Base-by-base conservation (phyloP, 2,113 vertebrate species). In the Micromys minutus region DNA sequence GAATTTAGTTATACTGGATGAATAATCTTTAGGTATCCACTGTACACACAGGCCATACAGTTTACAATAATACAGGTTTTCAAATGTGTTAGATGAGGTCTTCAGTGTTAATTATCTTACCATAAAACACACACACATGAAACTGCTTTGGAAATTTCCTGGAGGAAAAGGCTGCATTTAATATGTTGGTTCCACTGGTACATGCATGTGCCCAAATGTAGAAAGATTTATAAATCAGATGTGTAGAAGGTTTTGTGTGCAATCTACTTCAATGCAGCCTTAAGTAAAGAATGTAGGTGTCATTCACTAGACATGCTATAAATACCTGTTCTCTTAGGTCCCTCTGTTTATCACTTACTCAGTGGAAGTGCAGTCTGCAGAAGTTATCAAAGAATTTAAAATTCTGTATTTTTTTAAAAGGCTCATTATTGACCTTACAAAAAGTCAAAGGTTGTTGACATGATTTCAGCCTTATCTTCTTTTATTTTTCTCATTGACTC, bases 321-420 rank as follows among this genome's bases (percentile, higher is more conserved):
- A 95, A 80, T 24, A n/a, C 42, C 9, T 67, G 26, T 47, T 15
- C 34, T 50, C 31, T 69, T 5, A 50, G 31, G 81, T 13, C 0
- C 36, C 89, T 34, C 29, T 22, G 22, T 15, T 91, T 74, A 61
- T 83, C 42, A 94, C 42, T 42, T 61, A 4, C 89, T 81, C 39
- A 52, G 8, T 39, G 26, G 59, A 61, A 1, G 4, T 94, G 36
- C 36, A 76, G 9, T 36, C 15, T 11, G n/a, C 10, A 93, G 89
- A 91, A 92, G 96, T 50, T 36, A 63, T 3, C 36, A 77, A 77
- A 52, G 22, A 36, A 94, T 93, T 77, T 39, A 93, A 72, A 91
- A 86, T 85, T 95, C 7, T 47, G n/a, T 12, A 74, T 12, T 67
- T 69, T 86, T 67, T 36, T 65, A 16, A 45, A 67, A 6, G 13